Evolutionary conservation across 1,140 invertebrate species (phyloP).

Genomic region (Radopholus similis): DNA sequence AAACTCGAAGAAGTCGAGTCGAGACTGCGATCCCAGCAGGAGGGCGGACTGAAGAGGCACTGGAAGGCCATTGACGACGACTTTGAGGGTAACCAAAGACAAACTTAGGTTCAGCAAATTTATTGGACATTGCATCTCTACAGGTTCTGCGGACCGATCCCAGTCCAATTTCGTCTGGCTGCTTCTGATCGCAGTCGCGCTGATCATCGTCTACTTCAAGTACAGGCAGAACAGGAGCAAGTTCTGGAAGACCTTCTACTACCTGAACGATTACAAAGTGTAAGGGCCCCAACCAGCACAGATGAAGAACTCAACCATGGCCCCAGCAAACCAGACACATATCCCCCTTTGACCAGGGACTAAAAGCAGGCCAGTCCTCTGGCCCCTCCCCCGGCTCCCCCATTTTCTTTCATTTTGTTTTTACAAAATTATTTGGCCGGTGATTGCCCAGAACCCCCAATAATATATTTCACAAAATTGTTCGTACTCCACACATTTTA

Average conservation of each 20-base stretch:
- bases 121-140: neutral
- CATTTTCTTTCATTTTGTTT: too few species aligned
- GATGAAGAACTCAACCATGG: too few species aligned
- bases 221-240: slow-evolving; percentile 54
- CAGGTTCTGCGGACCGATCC: slow-evolving; percentile 23
- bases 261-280: slow-evolving; percentile 57
- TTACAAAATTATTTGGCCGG: too few species aligned
- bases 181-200: slow-evolving; percentile 34
- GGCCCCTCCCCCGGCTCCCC: too few species aligned
- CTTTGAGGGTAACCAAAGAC: neutral
- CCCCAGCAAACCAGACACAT: too few species aligned
- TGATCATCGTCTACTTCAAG: slow-evolving; percentile 48
- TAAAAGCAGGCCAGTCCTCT: too few species aligned
- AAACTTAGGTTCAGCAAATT: neutral
- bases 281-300: too few species aligned
- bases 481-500: too few species aligned
- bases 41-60: slow-evolving; percentile 37
- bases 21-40: slow-evolving; percentile 26
- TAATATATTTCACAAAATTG: too few species aligned
- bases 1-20: slow-evolving; percentile 51
- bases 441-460: too few species aligned
- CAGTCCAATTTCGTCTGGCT: slow-evolving; percentile 45
- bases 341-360: too few species aligned
- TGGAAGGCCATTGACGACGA: slow-evolving; percentile 47
- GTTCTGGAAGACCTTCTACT: slow-evolving; percentile 59